phyloP scores from a whole-genome alignment of 2,888 invertebrate genomes.

The Crematogaster levior region DNA sequence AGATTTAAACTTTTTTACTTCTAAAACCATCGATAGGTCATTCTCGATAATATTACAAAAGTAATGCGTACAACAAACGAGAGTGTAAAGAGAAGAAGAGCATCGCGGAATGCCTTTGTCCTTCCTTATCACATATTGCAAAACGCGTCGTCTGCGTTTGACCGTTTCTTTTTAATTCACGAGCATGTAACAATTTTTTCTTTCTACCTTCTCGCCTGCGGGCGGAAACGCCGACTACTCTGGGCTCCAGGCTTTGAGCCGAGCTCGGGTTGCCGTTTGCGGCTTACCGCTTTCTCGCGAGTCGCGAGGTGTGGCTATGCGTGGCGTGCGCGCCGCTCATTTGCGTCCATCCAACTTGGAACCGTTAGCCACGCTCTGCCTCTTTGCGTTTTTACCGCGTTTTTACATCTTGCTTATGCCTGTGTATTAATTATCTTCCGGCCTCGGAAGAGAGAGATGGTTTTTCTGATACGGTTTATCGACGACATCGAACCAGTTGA shows the following conservation, averaged over 20 bases:
- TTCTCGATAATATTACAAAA: not conserved
- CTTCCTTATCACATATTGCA: slow-evolving; percentile 43
- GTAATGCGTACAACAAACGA: not conserved
- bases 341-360: slow-evolving; percentile 28
- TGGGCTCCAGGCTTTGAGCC: slow-evolving; percentile 42
- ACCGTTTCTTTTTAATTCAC: slow-evolving; percentile 46
- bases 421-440: slow-evolving; percentile 40
- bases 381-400: slow-evolving; percentile 38
- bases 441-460: slow-evolving; percentile 10
- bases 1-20: not conserved
- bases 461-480: slow-evolving; percentile 39
- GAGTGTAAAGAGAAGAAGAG: not conserved
- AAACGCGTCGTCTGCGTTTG: slow-evolving; percentile 46
- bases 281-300: slow-evolving; percentile 54
- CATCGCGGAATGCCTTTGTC: slow-evolving; percentile 56
- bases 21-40: not conserved
- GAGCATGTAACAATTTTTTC: slow-evolving; percentile 58
- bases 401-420: slow-evolving; percentile 47
- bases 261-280: slow-evolving; percentile 58
- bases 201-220: slow-evolving; percentile 24
- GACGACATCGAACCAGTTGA: slow-evolving; percentile 41
- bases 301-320: slow-evolving; percentile 47
- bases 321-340: slow-evolving; percentile 53
- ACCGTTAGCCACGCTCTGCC: slow-evolving; percentile 39
- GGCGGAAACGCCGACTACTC: slow-evolving; percentile 5